Conservation (phyloP, 1,140 invertebrate genomes). For the Drosophila arawakana region DNA sequence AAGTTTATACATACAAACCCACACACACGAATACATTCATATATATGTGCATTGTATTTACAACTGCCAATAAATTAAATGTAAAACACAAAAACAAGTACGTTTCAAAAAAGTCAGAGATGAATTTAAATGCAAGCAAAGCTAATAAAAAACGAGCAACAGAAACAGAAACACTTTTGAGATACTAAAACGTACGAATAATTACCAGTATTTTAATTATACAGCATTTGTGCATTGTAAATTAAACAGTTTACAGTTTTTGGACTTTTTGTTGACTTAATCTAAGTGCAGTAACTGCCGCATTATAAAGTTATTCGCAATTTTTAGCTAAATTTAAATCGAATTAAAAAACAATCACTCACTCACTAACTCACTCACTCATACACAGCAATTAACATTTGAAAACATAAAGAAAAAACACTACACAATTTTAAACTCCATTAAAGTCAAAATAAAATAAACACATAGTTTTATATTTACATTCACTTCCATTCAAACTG, state of each 20-base stretch:
- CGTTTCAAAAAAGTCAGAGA: conserved; percentile 52
- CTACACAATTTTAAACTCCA: conserved; percentile 54
- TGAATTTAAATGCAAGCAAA: conserved; percentile 53
- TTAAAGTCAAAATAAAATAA: conserved; percentile 37
- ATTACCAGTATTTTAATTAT: conserved; percentile 63
- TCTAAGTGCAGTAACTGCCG: conserved; percentile 22
- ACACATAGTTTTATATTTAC: conserved; percentile 34
- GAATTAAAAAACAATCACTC: conserved; percentile 44
- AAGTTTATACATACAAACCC: conserved; percentile 36
- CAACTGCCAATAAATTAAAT: conserved; percentile 60
- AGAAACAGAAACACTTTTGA: conserved; percentile 47
- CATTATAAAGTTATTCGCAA: conserved; percentile 52
- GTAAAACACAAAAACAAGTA: conserved; percentile 25
- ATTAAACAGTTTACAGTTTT: conserved; percentile 12
- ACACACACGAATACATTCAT: conserved; percentile 44
- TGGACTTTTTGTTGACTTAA: conserved; percentile 22
- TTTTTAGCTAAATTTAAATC: conserved; percentile 70
- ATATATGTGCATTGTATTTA: conserved; percentile 58
- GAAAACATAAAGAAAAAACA: conserved; percentile 7
- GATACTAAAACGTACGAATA: conserved; percentile 61
- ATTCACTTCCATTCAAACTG: conserved; percentile 31
- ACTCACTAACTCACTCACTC: conserved; percentile 30
- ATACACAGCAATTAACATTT: conserved; percentile 35
- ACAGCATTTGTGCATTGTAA: conserved; percentile 38
- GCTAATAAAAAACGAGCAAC: conserved; percentile 21